Evolutionary conservation across 2,888 invertebrate species (phyloP).

Genomic region (Galeruca laticollis): DNA sequence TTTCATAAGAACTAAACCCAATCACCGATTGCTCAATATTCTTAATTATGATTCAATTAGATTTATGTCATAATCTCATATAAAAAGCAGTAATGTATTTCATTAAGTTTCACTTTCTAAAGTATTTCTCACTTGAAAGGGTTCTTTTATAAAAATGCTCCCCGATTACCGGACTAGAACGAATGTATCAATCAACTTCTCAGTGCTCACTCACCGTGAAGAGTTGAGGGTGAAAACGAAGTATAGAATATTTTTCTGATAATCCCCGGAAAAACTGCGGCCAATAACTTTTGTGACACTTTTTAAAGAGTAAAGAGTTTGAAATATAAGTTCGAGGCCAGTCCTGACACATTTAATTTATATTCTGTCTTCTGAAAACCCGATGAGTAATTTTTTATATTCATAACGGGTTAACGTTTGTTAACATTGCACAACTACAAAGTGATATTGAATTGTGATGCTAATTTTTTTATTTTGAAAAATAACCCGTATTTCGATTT

Average conservation of each 20-base stretch:
- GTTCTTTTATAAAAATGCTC: neutral
- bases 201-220: constrained; percentile 8
- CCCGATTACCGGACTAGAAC: neutral
- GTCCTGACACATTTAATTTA: constrained; percentile 10
- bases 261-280: constrained; percentile 11
- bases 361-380: neutral
- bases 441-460: too few relatives aligned
- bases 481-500: too few relatives aligned
- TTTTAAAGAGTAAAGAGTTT: constrained; percentile 9
- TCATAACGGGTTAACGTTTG: constrained; percentile 1
- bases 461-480: too few relatives aligned
- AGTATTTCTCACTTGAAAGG: neutral
- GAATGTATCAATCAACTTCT: constrained; percentile 15
- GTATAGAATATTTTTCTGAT: constrained; percentile 13
- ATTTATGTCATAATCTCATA: too few relatives aligned
- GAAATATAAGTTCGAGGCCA: constrained; percentile 10
- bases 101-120: neutral
- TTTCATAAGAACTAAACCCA: too few relatives aligned
- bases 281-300: constrained; percentile 13
- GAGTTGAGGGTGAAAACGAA: constrained; percentile 10
- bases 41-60: too few relatives aligned
- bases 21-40: too few relatives aligned
- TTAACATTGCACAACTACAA: neutral
- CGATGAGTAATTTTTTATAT: constrained; percentile 11
- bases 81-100: too few relatives aligned